Evolutionary conservation across 2,113 vertebrate species (phyloP).

Genomic region (Chascanopsetta lugubris): DNA sequence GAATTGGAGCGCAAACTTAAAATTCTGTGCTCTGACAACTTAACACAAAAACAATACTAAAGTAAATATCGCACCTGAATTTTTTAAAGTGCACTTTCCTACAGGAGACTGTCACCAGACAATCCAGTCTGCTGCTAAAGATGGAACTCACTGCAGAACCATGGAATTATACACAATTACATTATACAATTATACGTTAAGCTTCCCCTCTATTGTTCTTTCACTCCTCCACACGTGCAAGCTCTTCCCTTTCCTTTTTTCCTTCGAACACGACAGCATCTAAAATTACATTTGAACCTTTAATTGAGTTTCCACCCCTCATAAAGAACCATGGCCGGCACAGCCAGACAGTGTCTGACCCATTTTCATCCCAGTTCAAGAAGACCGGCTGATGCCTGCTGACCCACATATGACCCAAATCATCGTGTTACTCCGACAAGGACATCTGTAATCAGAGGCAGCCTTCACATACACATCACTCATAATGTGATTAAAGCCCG

Average conservation of each 20-base stretch:
- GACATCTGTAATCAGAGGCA: neutral
- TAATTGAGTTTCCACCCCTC: neutral
- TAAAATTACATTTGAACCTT: neutral
- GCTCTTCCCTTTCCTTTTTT: neutral
- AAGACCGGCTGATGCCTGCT: neutral
- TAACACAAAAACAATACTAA: too few relatives aligned
- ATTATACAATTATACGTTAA: neutral
- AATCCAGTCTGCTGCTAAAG: neutral
- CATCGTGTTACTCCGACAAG: neutral
- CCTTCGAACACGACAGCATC: neutral
- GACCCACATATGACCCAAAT: conserved; percentile 8
- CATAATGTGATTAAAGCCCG: neutral
- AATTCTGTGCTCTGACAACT: too few relatives aligned
- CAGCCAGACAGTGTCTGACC: neutral
- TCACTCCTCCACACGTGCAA: neutral
- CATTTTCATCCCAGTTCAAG: neutral
- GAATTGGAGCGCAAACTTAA: too few relatives aligned
- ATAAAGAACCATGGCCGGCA: neutral
- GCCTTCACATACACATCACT: neutral
- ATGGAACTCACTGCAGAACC: conserved; percentile 4
- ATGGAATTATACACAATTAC: neutral
- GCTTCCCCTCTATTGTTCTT: neutral
- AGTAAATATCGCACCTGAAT: too few relatives aligned
- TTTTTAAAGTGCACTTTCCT: neutral
- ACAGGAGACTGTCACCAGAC: too few relatives aligned